Conservation (phyloP, 1,140 invertebrate species). For the Sitophilus oryzae region DNA sequence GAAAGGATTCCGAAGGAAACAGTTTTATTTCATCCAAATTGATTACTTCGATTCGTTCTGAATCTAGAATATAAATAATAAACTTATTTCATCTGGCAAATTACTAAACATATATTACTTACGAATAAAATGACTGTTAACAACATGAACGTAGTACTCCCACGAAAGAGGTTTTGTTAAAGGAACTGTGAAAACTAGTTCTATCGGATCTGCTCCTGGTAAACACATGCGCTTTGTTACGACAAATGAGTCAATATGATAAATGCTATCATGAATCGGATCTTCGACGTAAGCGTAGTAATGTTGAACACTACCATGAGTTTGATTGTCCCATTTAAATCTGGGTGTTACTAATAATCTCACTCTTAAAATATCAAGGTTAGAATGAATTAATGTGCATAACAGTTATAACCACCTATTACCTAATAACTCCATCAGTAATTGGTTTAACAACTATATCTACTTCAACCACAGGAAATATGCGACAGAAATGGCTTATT, state of each 20-base stretch:
- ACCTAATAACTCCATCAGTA: conserved; percentile 76
- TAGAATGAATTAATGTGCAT: neutral
- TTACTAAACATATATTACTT: conserved; percentile 22
- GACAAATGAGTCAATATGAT: conserved; percentile 92
- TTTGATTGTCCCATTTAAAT: conserved; percentile 86
- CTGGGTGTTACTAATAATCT: conserved; percentile 73
- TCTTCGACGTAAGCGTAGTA: conserved; percentile 99
- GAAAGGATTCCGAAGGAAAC: conserved; percentile 86
- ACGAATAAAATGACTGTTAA: conserved; percentile 89
- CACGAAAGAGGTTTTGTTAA: conserved; percentile 83
- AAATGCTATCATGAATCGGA: conserved; percentile 87
- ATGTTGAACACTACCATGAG: conserved; percentile 80
- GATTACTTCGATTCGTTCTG: conserved; percentile 51
- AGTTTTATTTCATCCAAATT: conserved; percentile 87
- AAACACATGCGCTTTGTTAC: conserved; percentile 81
- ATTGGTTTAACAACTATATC: conserved; percentile 89
- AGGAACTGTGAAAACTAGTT: conserved; percentile 93
- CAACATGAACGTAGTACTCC: conserved; percentile 85
- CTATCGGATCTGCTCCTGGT: conserved; percentile 60
- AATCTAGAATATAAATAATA: conserved; percentile 32
- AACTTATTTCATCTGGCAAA: neutral
- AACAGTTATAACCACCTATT: neutral
- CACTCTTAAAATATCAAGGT: conserved; percentile 52
- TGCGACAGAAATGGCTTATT: conserved; percentile 78
- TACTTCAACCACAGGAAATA: conserved; percentile 87